Conservation (phyloP, 2,797 vertebrate species). For the Mormyrops boulengeri region DNA sequence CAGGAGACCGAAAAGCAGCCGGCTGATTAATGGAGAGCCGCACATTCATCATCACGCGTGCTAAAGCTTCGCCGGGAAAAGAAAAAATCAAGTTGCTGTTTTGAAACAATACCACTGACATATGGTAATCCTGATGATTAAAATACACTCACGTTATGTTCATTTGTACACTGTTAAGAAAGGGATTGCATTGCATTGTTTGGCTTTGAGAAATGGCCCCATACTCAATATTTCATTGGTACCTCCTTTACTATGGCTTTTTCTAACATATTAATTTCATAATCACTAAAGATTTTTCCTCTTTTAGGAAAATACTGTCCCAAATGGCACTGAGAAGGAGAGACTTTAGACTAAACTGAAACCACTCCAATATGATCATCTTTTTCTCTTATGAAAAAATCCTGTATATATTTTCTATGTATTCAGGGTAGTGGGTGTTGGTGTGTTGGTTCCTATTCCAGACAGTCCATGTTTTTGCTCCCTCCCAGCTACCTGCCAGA, state of each 20-base stretch:
- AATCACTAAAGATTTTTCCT: neutral
- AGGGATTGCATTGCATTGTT: slow-evolving; percentile 5
- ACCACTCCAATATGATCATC: neutral
- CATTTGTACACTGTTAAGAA: neutral
- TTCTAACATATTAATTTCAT: neutral
- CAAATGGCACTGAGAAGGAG: neutral
- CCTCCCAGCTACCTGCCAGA: neutral
- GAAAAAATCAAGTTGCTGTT: neutral
- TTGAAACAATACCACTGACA: neutral
- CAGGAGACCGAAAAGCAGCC: neutral
- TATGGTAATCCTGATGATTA: neutral
- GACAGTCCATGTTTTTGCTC: neutral
- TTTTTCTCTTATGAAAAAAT: neutral
- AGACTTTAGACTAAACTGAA: neutral
- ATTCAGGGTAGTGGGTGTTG: neutral
- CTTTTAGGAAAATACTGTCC: neutral
- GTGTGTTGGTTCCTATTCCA: neutral
- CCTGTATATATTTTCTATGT: neutral
- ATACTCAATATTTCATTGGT: neutral
- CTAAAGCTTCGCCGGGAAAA: neutral
- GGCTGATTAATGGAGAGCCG: neutral
- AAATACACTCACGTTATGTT: neutral
- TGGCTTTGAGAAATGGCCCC: neutral
- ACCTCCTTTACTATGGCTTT: neutral
- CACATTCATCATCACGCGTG: neutral